These are phyloP conservation scores for Corydoras sp. DNA, from an alignment of 2,113 vertebrate species.

Conservation along the genomic window DNA sequence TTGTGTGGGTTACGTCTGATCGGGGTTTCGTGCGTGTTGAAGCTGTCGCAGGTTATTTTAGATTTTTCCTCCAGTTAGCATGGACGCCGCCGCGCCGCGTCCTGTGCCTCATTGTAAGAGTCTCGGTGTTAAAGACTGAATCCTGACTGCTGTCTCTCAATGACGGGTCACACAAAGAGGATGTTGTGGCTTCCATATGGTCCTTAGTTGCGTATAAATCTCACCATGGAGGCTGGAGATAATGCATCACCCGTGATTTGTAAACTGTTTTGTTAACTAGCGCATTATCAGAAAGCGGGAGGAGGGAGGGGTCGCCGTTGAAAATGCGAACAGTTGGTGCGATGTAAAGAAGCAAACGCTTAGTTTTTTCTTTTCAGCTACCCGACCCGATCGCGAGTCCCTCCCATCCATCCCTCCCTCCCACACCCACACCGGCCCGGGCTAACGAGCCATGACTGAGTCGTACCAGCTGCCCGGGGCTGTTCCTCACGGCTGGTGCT, in stretches of 20 bases:
- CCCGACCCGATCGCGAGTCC: background rate
- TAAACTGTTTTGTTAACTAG: constrained; percentile 87
- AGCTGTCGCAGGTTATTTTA: background rate
- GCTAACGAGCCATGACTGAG: constrained; percentile 77
- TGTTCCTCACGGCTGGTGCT: constrained; percentile 67
- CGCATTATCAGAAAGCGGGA: constrained; percentile 63
- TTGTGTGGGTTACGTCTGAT: no score
- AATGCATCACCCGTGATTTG: constrained; percentile 65
- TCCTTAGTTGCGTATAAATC: constrained; percentile 43
- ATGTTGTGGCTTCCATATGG: constrained; percentile 46
- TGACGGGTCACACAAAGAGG: constrained; percentile 34
- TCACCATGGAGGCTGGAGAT: constrained; percentile 36
- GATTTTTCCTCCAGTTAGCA: background rate
- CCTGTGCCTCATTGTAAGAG: constrained; percentile 25
- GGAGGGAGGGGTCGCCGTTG: constrained; percentile 54
- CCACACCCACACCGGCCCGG: constrained; percentile 56
- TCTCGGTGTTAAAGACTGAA: constrained; percentile 32
- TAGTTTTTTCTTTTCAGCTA: constrained; percentile 36
- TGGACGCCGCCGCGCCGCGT: constrained; percentile 9
- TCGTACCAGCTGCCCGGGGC: constrained; percentile 87
- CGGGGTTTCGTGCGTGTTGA: no score
- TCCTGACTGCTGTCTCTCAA: constrained; percentile 31
- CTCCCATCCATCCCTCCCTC: constrained; percentile 28
- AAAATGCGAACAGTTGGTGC: constrained; percentile 88
- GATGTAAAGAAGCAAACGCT: constrained; percentile 63